Conservation (phyloP, 2,797 vertebrate genomes). For the Lagocephalus sceleratus region DNA sequence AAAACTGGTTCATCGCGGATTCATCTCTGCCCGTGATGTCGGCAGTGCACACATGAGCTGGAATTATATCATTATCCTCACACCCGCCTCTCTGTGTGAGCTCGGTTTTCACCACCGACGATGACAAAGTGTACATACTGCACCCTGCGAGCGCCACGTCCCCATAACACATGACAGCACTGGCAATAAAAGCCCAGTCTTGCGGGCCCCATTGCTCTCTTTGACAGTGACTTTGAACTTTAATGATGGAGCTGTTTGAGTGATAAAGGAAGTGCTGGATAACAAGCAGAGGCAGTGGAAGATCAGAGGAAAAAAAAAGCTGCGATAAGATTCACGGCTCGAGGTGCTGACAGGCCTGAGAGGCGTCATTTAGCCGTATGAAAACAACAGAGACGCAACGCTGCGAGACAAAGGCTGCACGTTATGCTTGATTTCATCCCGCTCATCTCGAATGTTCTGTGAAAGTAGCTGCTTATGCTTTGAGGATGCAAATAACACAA, state of each 20-base stretch:
- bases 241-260: slow-evolving; percentile 36
- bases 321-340: slow-evolving; percentile 45
- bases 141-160: slow-evolving; percentile 6
- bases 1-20: too few species aligned
- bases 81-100: slow-evolving; percentile 24
- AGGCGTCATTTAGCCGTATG: slow-evolving; percentile 57
- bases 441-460: slow-evolving; percentile 13
- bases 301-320: slow-evolving; percentile 47
- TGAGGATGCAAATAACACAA: slow-evolving; percentile 8
- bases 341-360: slow-evolving; percentile 48
- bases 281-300: slow-evolving; percentile 46
- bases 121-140: slow-evolving; percentile 16
- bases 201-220: slow-evolving; percentile 18
- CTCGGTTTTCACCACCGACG: slow-evolving; percentile 4
- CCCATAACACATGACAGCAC: background rate
- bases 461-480: slow-evolving; percentile 12
- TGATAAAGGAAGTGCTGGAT: slow-evolving; percentile 48
- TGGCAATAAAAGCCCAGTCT: slow-evolving; percentile 9
- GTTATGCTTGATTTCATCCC: slow-evolving; percentile 23
- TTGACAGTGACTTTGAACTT: slow-evolving; percentile 10
- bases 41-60: slow-evolving; percentile 39
- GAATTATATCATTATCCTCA: slow-evolving; percentile 45
- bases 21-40: slow-evolving; percentile 7
- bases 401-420: slow-evolving; percentile 29
- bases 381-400: slow-evolving; percentile 43